Conservation (phyloP, 2,113 vertebrate species). For the Bubo blakistoni region DNA sequence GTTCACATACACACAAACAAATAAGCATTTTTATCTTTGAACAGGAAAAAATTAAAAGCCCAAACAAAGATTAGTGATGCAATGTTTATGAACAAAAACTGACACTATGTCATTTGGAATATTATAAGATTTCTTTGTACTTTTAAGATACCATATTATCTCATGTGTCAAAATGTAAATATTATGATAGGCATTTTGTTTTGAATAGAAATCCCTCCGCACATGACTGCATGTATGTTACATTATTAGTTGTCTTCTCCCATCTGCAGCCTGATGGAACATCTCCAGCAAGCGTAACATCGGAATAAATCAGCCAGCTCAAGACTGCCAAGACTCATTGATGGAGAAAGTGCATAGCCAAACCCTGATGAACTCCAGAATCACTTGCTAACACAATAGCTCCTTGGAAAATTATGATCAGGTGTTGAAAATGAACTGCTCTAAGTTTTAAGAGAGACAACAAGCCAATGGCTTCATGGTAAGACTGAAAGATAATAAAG, state of each 20-base stretch:
- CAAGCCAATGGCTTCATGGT: not conserved
- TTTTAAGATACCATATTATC: not conserved
- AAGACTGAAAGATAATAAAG: not conserved
- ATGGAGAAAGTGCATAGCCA: not conserved
- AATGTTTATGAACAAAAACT: not conserved
- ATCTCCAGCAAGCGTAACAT: not conserved
- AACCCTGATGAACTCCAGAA: not conserved
- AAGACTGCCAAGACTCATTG: not conserved
- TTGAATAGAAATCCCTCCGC: not conserved
- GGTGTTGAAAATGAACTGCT: not conserved
- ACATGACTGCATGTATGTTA: not conserved
- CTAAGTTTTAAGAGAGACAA: not conserved
- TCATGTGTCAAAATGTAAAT: not conserved
- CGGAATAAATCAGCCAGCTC: not conserved
- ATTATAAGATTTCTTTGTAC: not conserved
- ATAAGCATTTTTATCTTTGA: not conserved
- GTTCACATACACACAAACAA: not conserved
- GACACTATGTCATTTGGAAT: not conserved
- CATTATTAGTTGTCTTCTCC: not conserved
- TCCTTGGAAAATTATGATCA: not conserved
- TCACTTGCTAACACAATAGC: not conserved
- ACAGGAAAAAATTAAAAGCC: not conserved
- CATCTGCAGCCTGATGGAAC: not conserved
- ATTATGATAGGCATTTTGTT: not conserved
- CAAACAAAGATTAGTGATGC: not conserved